Percentiles rank a stretch among this genome's conserved stretches.
Evolutionary conservation across 2,888 invertebrate genomes (phyloP).

Genomic region (Saturnia japonica): DNA sequence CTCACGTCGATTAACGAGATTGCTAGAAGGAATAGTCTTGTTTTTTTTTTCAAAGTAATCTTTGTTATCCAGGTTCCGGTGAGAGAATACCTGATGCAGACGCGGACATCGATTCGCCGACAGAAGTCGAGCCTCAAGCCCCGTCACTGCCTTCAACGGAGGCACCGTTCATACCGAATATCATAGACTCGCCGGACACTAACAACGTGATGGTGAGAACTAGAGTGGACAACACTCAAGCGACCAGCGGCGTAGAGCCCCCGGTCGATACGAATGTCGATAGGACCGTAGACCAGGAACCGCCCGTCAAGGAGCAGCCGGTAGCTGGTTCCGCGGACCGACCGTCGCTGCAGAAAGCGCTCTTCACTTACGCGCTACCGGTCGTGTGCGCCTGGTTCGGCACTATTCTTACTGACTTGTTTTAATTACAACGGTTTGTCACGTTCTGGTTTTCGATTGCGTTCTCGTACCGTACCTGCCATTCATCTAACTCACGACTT

Average conservation of each 20-base stretch:
- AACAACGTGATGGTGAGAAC: conserved; percentile 50
- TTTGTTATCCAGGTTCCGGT: conserved; percentile 56
- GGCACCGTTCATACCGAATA: conserved; percentile 51
- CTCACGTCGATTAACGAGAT: too few relatives aligned
- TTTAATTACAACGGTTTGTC: conserved; percentile 78
- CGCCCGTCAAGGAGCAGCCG: conserved; percentile 48
- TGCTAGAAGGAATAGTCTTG: not conserved
- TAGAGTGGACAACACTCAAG: conserved; percentile 32
- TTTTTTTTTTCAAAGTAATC: not conserved
- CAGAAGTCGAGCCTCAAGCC: conserved; percentile 40
- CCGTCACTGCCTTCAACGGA: conserved; percentile 41
- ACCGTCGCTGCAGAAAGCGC: conserved; percentile 82
- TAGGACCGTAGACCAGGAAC: conserved; percentile 18
- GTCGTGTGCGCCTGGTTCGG: conserved; percentile 94
- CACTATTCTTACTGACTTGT: conserved; percentile 90
- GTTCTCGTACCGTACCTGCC: not conserved
- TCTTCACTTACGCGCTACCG: conserved; percentile 89
- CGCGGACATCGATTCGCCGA: conserved; percentile 43
- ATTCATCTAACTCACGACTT: not conserved
- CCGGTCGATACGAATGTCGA: conserved; percentile 16
- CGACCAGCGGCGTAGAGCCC: conserved; percentile 27
- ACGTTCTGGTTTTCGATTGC: not conserved
- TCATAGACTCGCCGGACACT: conserved; percentile 49
- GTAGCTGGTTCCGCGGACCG: conserved; percentile 61
- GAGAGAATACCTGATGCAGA: conserved; percentile 45